Percentiles rank a stretch among this genome's conserved stretches.
These are phyloP conservation scores for Lepidurus apus DNA, from an alignment of 1,140 invertebrate species.

Conservation along the genomic window DNA sequence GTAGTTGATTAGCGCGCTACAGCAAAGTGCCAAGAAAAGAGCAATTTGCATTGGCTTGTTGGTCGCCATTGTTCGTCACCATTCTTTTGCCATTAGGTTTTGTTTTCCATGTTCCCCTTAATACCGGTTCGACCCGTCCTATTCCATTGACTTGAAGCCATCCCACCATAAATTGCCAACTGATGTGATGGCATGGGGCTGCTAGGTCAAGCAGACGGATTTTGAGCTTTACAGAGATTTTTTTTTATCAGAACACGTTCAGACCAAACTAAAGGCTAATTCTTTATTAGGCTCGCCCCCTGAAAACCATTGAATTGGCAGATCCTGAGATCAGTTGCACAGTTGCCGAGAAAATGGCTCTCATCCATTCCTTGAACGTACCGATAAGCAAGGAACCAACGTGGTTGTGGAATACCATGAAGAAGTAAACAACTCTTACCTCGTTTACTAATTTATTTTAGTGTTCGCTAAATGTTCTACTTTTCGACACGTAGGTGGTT, in stretches of 20 bases:
- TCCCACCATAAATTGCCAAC: constrained; percentile 12
- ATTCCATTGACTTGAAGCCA: not conserved
- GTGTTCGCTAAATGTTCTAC: not conserved
- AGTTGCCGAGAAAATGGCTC: constrained; percentile 86
- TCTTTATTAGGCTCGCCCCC: constrained; percentile 63
- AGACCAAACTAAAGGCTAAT: not conserved
- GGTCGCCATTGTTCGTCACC: constrained; percentile 17
- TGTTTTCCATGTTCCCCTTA: constrained; percentile 21
- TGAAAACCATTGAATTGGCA: constrained; percentile 69
- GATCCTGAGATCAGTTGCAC: constrained; percentile 67
- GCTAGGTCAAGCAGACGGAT: constrained; percentile 5
- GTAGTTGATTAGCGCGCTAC: not conserved
- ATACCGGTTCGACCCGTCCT: constrained; percentile 12
- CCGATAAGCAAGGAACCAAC: constrained; percentile 89
- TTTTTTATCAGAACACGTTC: not conserved
- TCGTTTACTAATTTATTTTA: not conserved
- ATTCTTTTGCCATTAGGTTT: constrained; percentile 22
- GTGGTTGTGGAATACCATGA: constrained; percentile 86
- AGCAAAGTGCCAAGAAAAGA: not conserved
- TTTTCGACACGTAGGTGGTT: not conserved
- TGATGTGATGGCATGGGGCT: constrained; percentile 10
- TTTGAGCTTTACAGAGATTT: not conserved
- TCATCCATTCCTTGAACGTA: constrained; percentile 84
- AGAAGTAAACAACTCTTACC: constrained; percentile 9
- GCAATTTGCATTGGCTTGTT: not conserved